phyloP scores from a whole-genome alignment of 2,888 invertebrate species.

The Philhelius pedissequus region DNA sequence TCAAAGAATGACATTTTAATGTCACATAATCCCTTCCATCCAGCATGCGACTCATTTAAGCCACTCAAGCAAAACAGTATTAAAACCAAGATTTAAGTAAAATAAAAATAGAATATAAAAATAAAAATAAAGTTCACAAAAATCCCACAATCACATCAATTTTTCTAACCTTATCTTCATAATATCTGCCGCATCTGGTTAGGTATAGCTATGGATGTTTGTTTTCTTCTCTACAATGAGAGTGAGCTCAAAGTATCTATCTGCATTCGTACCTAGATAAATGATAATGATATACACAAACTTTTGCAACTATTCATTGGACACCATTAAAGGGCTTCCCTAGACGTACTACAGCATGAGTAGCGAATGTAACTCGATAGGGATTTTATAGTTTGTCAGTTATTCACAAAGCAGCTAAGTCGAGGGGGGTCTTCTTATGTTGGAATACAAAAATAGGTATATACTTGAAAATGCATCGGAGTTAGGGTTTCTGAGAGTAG shows the following conservation, averaged over 20 bases:
- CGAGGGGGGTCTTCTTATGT: neutral
- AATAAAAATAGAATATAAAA: constrained; percentile 1
- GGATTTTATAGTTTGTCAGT: constrained; percentile 32
- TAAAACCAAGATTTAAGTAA: neutral
- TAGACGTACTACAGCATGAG: constrained; percentile 11
- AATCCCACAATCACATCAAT: constrained; percentile 31
- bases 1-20: neutral
- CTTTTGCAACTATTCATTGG: neutral
- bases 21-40: neutral
- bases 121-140: neutral
- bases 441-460: constrained; percentile 33
- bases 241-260: neutral
- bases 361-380: constrained; percentile 46
- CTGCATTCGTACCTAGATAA: neutral
- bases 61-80: neutral
- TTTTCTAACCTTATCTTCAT: constrained; percentile 3
- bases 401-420: neutral
- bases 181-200: too few relatives aligned
- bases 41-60: neutral
- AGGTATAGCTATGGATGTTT: neutral
- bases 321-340: constrained; percentile 58
- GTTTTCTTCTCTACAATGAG: neutral
- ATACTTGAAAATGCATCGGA: constrained; percentile 37
- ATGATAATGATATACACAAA: neutral
- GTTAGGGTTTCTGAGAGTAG: constrained; percentile 12